A percentile compares a stretch with the other conserved stretches of the same genome.
Evolutionary conservation across 2,113 vertebrate genomes (phyloP).

Genomic region (Morphnarchus princeps): DNA sequence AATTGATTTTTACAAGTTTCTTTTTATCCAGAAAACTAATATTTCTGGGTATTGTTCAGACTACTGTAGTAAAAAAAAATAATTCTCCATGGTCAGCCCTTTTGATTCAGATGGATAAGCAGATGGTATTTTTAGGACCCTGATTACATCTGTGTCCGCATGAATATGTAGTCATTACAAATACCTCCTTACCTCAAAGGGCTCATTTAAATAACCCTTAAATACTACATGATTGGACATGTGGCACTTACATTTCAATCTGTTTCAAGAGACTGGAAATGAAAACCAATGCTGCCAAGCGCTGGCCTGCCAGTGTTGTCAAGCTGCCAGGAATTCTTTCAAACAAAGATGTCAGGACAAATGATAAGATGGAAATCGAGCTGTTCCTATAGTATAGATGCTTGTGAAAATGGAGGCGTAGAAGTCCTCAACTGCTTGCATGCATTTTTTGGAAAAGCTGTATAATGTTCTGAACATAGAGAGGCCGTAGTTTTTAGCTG

Average conservation of each 20-base stretch:
- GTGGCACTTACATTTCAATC: not conserved
- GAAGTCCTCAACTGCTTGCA: not conserved
- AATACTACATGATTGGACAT: not conserved
- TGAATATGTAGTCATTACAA: not conserved
- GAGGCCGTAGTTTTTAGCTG: not conserved
- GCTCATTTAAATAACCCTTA: not conserved
- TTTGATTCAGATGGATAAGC: not conserved
- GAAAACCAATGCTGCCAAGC: not conserved
- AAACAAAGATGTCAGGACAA: not conserved
- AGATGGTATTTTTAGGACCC: not conserved
- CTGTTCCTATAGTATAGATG: not conserved
- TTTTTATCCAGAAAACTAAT: not conserved
- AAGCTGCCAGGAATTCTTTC: not conserved
- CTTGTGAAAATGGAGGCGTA: not conserved
- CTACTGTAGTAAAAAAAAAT: not conserved
- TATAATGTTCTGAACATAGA: not conserved
- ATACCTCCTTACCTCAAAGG: not conserved
- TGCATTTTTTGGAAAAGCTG: not conserved
- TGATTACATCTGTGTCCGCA: not conserved
- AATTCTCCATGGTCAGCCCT: not conserved
- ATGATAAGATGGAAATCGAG: not conserved
- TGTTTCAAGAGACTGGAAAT: not conserved
- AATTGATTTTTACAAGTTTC: not conserved
- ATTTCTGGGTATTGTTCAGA: not conserved
- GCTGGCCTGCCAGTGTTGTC: not conserved